Evolutionary conservation across 64 coral and sea anemone genomes (phyloP), one percentile per base, ranked within the genome.

Genomic region (Catalaphyllia jardinei): DNA sequence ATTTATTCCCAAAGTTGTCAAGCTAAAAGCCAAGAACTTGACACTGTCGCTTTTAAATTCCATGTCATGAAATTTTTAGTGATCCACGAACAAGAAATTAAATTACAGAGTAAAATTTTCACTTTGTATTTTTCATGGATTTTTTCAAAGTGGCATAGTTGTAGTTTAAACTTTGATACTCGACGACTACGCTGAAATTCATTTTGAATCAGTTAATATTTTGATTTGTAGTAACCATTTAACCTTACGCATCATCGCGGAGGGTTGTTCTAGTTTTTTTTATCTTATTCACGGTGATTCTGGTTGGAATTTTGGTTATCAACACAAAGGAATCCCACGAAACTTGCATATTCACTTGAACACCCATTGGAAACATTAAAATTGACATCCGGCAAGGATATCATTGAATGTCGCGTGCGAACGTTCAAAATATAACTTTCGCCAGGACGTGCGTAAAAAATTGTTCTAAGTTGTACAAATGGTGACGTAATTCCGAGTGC

Each of bases 241-340:
- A 20, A 71, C 8, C 25, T 85, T 51, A 12, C 12, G 16, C 10
- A 24, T 24, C 17, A 27, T 20, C 6, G 24, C 18, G 19, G 39
- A 71, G 39, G 4, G 22, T 18, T 46, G 24, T 29, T 85, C 38
- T 35, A 3, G 65, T 49, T 27, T 29, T 71, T 85, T 71, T 85
- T 85, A 85, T 85, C 81, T 72, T 31, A 71, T 29, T 71, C 67
- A 31, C 59, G 12, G 18, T 83, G 79, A 83, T 83, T 33, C 79
- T 83, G 79, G 81, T 85, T 85, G 69, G 20, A 13, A 71, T 85
- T 85, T 20, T 71, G 81, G 64, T 85, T 50, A 85, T 85, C 22
- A 85, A 85, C 19, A 85, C 81, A 85, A 85, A 85, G 63, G 64
- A 20, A 67, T 71, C 63, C 63, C 81, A 85, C 81, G 81, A 52